A percentile compares a stretch with the other conserved stretches of the same genome.
Evolutionary conservation across 2,797 vertebrate genomes (phyloP).

Genomic region (Arremon aurantiirostris): DNA sequence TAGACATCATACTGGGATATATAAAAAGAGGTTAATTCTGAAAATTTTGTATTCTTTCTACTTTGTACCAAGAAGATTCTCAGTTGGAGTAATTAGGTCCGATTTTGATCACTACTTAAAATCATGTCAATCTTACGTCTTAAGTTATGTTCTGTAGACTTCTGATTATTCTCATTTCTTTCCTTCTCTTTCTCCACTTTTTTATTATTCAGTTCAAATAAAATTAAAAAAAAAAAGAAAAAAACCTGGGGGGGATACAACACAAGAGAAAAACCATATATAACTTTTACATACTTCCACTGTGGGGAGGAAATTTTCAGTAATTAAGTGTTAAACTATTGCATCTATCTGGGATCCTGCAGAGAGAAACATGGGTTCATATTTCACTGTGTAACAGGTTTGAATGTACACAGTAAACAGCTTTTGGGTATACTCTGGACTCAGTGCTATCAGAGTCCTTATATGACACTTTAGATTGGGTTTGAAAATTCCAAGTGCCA

Average conservation of each 20-base stretch:
- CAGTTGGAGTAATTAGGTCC: neutral
- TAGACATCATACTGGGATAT: neutral
- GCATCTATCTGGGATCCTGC: neutral
- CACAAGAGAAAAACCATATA: neutral
- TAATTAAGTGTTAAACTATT: neutral
- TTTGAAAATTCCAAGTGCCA: neutral
- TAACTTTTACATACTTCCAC: neutral
- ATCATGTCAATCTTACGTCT: neutral
- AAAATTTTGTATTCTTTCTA: neutral
- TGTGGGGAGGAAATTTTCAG: neutral
- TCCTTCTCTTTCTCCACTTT: neutral
- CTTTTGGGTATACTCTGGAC: neutral
- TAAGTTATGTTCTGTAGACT: neutral
- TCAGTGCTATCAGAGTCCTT: neutral
- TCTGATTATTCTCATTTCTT: neutral
- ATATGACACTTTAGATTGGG: neutral
- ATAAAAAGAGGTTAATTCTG: neutral
- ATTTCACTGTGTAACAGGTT: neutral
- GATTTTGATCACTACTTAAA: neutral
- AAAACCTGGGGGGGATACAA: accelerated
- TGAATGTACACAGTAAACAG: neutral
- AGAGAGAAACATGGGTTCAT: neutral
- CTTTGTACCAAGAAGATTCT: neutral
- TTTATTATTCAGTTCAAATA: neutral
- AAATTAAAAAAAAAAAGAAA: accelerated